Conservation (phyloP, 2,113 vertebrate genomes). For the Probosciger aterrimus region DNA sequence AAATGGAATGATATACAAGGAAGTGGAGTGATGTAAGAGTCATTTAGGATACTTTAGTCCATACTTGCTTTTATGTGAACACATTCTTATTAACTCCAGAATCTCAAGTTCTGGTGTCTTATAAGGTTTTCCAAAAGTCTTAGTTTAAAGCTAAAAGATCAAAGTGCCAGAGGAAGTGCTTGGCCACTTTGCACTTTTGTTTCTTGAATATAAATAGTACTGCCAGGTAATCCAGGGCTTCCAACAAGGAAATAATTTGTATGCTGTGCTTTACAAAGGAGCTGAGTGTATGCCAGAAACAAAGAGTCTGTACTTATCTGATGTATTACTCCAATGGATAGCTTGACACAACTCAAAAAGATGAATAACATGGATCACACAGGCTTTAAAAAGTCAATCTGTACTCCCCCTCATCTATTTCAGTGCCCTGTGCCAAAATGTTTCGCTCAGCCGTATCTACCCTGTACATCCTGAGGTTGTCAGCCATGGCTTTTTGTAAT, state of each 20-base stretch:
- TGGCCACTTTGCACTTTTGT: neutral
- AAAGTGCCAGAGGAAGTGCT: neutral
- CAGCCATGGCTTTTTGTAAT: neutral
- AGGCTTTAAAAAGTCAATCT: neutral
- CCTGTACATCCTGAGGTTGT: neutral
- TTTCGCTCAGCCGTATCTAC: neutral
- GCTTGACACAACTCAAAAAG: neutral
- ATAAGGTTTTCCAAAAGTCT: neutral
- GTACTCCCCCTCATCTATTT: neutral
- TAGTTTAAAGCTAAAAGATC: neutral
- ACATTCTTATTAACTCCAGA: neutral
- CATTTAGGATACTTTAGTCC: neutral
- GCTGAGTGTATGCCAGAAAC: slow-evolving; percentile 21
- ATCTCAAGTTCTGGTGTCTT: neutral
- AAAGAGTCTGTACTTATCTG: slow-evolving; percentile 38
- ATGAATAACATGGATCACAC: slow-evolving; percentile 13
- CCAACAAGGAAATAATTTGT: slow-evolving; percentile 33
- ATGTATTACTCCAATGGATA: slow-evolving; percentile 31
- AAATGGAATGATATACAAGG: neutral
- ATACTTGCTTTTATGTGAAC: neutral
- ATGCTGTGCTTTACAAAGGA: neutral
- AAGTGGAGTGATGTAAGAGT: neutral
- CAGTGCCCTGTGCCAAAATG: neutral
- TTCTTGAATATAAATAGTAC: slow-evolving; percentile 11
- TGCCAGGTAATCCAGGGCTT: neutral